Evolutionary conservation across 2,113 vertebrate species (phyloP).

Genomic region (Heterochromis multidens): DNA sequence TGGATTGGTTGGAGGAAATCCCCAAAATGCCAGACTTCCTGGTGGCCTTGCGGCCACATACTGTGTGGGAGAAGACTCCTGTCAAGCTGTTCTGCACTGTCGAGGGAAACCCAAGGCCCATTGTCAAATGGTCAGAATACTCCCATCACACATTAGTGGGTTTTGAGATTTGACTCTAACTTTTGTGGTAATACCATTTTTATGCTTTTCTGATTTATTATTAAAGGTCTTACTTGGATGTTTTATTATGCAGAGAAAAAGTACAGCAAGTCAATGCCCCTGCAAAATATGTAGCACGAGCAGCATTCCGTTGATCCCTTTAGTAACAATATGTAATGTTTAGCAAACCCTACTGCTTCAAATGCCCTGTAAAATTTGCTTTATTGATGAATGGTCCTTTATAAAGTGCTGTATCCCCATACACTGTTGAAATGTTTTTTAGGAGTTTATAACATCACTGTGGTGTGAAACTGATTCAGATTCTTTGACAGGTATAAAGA

Average conservation of each 20-base stretch:
- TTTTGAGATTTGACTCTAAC: rapidly evolving
- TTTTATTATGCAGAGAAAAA: no score
- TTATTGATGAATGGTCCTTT: no score
- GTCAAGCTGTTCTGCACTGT: slow-evolving; percentile 94
- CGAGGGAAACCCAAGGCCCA: slow-evolving; percentile 85
- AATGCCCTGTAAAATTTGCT: neutral
- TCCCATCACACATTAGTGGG: neutral
- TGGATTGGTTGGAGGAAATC: slow-evolving; percentile 72
- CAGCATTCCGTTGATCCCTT: no score
- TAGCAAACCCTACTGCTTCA: no score
- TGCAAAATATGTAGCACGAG: no score
- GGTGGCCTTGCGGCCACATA: slow-evolving; percentile 88
- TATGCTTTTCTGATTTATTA: neutral
- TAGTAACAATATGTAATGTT: no score
- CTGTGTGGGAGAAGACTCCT: slow-evolving; percentile 89
- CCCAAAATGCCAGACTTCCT: slow-evolving; percentile 88
- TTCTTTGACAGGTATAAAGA: slow-evolving; percentile 87
- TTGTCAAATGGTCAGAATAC: slow-evolving; percentile 89
- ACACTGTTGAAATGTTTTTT: neutral
- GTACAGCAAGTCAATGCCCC: no score
- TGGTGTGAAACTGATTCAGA: neutral
- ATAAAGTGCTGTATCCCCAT: no score
- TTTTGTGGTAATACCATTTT: neutral
- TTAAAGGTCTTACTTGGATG: no score
- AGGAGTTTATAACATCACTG: neutral